Evolutionary conservation across 2,888 invertebrate genomes (phyloP), one percentile per base, ranked within the genome.

Genomic region (Torymus texanus): DNA sequence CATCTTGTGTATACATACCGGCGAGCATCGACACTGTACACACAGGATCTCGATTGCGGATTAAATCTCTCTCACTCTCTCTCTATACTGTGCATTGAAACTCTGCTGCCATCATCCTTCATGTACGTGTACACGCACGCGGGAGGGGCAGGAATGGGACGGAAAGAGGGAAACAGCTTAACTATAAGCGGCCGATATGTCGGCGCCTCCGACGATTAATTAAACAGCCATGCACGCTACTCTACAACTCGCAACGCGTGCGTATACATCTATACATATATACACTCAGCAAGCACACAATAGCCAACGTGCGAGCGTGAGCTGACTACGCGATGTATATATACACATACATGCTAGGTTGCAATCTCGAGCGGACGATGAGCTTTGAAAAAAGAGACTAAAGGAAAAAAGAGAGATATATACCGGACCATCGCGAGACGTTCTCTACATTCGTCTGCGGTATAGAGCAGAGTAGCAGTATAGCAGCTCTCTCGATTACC

Each of bases 131-230:
- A 51, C 16, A 18, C 51, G 5, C 3, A 29, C 4, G 29, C 29
- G 5, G 29, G 29, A n/a, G n/a, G n/a, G n/a, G n/a, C n/a, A n/a
- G n/a, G n/a, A n/a, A n/a, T n/a, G n/a, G n/a, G 29, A 29, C 29
- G 29, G 29, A 29, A 18, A 12, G 62, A 62, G 56, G n/a, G n/a
- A 63, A 61, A 61, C 18, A 11, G 18, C 41, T 55, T 65, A 65
- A 65, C 63, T 12, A 51, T 51, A 2, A n/a, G 41, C 14, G 41
- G 41, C 56, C 50, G 41, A 65, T 58, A 50, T n/a, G 41, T 65
- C 73, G 55, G 21, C 56, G 65, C 41, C 65, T 56, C 56, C 13
- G 56, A 56, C 50, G 51, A 75, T 68, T 68, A 75, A 75, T 75
- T 75, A 75, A 75, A 65, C 63, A 76, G 63, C 29, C 29, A 29